A percentile compares a stretch with the other conserved stretches of the same genome.
These are phyloP conservation scores for Pseudomugil tenellus DNA, from an alignment of 2,797 vertebrate genomes.

Conservation along the genomic window DNA sequence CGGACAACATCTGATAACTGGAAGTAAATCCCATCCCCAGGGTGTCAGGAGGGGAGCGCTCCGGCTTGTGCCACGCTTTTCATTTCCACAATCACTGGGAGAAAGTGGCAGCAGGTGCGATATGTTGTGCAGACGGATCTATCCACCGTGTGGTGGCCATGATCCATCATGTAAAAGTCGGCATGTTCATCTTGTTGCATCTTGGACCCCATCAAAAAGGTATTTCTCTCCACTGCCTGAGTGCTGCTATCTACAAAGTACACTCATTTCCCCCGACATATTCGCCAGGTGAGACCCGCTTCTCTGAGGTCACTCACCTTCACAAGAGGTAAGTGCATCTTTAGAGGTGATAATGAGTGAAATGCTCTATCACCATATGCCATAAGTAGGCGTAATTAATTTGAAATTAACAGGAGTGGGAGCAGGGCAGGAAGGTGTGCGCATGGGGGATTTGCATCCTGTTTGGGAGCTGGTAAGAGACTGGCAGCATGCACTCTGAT, in stretches of 20 bases:
- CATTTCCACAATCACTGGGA: conserved; percentile 53
- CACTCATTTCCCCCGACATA: conserved; percentile 14
- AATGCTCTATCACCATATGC: conserved; percentile 49
- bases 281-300: conserved; percentile 29
- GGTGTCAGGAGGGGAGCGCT: conserved; percentile 9
- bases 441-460: conserved; percentile 15
- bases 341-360: conserved; percentile 58
- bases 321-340: conserved; percentile 41
- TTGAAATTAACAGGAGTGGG: conserved; percentile 55
- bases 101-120: conserved; percentile 33
- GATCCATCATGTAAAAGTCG: conserved; percentile 30
- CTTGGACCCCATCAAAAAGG: conserved; percentile 18
- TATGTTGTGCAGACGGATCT: conserved; percentile 41
- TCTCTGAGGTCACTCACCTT: conserved; percentile 38
- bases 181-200: conserved; percentile 31
- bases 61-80: conserved; percentile 37
- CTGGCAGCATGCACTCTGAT: conserved; percentile 53
- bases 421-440: conserved; percentile 11
- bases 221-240: conserved; percentile 10
- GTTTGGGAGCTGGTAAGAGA: conserved; percentile 7
- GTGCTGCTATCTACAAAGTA: conserved; percentile 22
- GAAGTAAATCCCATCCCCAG: conserved; percentile 55
- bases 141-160: conserved; percentile 1
- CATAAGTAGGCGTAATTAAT: conserved; percentile 55
- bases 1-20: conserved; percentile 65